Evolutionary conservation across 1,140 invertebrate genomes (phyloP).

Genomic region (Babylonia areolata): DNA sequence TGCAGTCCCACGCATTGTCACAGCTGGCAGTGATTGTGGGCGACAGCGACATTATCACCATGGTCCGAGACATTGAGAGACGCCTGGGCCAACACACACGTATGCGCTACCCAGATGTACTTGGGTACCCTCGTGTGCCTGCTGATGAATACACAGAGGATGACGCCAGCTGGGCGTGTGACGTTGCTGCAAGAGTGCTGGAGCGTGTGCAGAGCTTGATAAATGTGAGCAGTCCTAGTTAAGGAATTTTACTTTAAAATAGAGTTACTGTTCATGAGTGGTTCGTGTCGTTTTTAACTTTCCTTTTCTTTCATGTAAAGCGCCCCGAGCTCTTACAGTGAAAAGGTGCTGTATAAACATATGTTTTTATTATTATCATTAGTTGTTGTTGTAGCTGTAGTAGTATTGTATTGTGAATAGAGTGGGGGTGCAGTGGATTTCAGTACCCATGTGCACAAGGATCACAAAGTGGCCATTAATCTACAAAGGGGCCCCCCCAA

Average conservation of each 20-base stretch:
- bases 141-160: constrained; percentile 39
- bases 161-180: constrained; percentile 26
- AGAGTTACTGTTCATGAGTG: background rate
- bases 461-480: no score
- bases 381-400: no score
- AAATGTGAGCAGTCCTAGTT: no score
- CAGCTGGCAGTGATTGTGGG: background rate
- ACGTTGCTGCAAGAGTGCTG: constrained; percentile 26
- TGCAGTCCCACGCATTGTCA: constrained; percentile 23
- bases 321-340: no score
- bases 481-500: no score
- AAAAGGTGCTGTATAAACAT: no score
- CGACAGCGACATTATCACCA: background rate
- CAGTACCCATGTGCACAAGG: no score
- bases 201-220: constrained; percentile 17
- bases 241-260: background rate
- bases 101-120: constrained; percentile 45
- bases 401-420: no score
- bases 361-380: no score
- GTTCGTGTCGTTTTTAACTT: no score
- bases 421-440: no score
- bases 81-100: constrained; percentile 31
- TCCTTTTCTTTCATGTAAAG: no score
- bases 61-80: constrained; percentile 14
- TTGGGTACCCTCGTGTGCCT: constrained; percentile 34